These are phyloP conservation scores for Folsomia candida DNA, from an alignment of 2,888 invertebrate genomes.

Conservation along the genomic window DNA sequence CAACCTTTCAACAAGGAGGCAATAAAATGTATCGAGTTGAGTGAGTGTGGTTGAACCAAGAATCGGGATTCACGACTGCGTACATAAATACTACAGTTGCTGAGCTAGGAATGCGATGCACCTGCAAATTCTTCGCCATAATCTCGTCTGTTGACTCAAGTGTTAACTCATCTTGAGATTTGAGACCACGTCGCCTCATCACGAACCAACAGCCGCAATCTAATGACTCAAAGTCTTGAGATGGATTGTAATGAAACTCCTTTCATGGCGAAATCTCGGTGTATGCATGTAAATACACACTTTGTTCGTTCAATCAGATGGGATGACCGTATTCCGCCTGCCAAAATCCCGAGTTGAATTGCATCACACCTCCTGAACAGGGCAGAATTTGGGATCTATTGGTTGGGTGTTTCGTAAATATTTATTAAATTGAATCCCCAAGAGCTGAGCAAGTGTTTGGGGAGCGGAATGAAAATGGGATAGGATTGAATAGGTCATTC, in stretches of 20 bases:
- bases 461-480: no score
- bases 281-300: not conserved
- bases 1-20: not conserved
- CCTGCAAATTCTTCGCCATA: conserved; percentile 13
- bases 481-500: not conserved
- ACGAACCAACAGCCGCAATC: not conserved
- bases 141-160: not conserved
- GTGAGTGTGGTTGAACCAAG: not conserved
- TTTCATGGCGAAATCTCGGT: not conserved
- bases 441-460: not conserved
- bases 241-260: not conserved
- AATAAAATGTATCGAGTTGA: not conserved
- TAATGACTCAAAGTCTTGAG: not conserved
- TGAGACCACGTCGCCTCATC: not conserved
- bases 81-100: no score
- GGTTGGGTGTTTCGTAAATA: no score
- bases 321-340: not conserved
- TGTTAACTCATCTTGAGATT: conserved; percentile 5
- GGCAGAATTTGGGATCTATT: no score
- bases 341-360: not conserved
- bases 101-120: not conserved
- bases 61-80: not conserved
- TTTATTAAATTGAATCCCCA: no score
- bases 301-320: not conserved
- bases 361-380: no score